phyloP scores from a whole-genome alignment of 2,113 vertebrate genomes.

The Trachemys scripta region DNA sequence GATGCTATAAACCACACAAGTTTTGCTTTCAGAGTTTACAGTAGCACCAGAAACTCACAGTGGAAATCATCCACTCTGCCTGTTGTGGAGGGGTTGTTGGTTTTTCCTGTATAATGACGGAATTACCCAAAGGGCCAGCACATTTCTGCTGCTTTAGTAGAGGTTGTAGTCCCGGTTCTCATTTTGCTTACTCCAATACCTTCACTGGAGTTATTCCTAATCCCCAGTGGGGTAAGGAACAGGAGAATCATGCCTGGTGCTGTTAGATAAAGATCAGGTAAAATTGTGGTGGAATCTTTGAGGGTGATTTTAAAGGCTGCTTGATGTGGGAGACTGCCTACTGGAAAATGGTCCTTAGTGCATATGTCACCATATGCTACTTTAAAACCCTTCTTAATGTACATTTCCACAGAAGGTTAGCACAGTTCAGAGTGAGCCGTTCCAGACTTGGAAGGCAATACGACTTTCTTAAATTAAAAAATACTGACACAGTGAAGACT shows the following conservation, averaged over 20 bases:
- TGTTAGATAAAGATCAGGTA: neutral
- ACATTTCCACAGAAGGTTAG: neutral
- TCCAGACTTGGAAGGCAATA: neutral
- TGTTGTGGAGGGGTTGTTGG: neutral
- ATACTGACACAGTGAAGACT: neutral
- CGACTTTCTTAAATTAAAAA: neutral
- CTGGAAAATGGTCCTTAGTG: neutral
- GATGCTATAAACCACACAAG: neutral
- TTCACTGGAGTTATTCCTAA: slow-evolving; percentile 15
- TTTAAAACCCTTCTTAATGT: neutral
- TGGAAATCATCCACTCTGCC: neutral
- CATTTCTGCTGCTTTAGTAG: neutral
- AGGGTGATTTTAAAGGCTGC: neutral
- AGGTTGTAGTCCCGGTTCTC: neutral
- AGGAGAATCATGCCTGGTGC: neutral
- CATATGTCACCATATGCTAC: neutral
- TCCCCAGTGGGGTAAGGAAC: neutral
- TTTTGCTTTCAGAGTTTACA: slow-evolving; percentile 7
- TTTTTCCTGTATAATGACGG: neutral
- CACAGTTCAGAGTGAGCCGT: neutral
- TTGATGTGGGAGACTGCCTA: neutral
- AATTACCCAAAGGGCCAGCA: neutral
- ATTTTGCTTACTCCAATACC: slow-evolving; percentile 22
- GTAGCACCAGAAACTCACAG: slow-evolving; percentile 7
- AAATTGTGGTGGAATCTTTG: neutral